phyloP scores from a whole-genome alignment of 2,113 vertebrate genomes.

The Epinephelus moara region DNA sequence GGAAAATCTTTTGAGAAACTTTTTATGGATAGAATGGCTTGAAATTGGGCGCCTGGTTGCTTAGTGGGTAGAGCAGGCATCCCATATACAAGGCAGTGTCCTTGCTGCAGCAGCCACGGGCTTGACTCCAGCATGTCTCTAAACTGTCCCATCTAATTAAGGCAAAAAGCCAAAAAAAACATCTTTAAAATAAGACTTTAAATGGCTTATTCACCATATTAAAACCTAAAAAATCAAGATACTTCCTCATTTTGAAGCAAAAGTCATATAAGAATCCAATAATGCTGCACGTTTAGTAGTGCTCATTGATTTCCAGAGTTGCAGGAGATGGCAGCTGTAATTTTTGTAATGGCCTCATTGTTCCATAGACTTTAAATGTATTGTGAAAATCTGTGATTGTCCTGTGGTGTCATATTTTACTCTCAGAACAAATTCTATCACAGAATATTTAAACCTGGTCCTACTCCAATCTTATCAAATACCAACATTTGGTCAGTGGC shows the following conservation, averaged over 20 bases:
- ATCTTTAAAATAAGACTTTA: background rate
- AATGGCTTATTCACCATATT: background rate
- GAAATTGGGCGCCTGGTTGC: background rate
- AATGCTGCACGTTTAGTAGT: background rate
- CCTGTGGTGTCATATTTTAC: background rate
- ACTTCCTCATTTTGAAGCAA: background rate
- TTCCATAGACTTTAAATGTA: background rate
- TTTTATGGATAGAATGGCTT: background rate
- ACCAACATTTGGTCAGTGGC: too few relatives aligned
- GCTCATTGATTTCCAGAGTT: background rate
- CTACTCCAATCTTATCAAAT: too few relatives aligned
- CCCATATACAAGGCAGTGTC: too few relatives aligned
- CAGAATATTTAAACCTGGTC: background rate
- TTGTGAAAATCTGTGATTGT: background rate
- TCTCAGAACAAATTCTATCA: too few relatives aligned
- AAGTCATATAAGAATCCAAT: background rate
- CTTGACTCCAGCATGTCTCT: too few relatives aligned
- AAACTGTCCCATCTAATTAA: too few relatives aligned
- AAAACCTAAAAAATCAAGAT: background rate
- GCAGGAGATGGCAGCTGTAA: background rate
- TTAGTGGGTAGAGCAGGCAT: too few relatives aligned
- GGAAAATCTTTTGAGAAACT: background rate
- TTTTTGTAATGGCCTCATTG: background rate
- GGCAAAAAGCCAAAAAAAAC: too few relatives aligned
- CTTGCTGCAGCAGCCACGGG: too few relatives aligned